These are phyloP conservation scores for Drosophila nannoptera DNA, from an alignment of 1,140 invertebrate species.

Conservation along the genomic window DNA sequence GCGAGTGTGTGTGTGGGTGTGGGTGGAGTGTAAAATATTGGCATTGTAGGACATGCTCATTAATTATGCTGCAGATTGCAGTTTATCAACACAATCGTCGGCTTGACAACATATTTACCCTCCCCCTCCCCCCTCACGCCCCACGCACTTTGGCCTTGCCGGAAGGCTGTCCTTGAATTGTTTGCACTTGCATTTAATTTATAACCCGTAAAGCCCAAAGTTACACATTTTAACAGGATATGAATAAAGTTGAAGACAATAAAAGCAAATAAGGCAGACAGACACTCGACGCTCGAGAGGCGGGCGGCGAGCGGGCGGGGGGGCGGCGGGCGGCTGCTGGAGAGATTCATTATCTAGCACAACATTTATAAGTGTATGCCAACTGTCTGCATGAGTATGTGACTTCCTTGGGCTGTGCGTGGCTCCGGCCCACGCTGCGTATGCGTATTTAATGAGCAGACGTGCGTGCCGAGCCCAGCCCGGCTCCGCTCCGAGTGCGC, in stretches of 20 bases:
- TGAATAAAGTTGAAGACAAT: constrained; percentile 78
- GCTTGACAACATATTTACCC: constrained; percentile 50
- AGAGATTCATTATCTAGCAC: constrained; percentile 76
- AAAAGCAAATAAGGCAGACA: constrained; percentile 74
- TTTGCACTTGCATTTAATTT: constrained; percentile 67
- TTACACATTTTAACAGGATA: constrained; percentile 78
- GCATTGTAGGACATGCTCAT: constrained; percentile 75
- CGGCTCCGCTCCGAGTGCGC: constrained; percentile 42
- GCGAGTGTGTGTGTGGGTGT: constrained; percentile 8
- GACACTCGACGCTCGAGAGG: constrained; percentile 33
- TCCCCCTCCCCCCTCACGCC: background rate
- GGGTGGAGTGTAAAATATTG: constrained; percentile 68
- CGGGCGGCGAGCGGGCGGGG: background rate
- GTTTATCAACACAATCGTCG: constrained; percentile 76
- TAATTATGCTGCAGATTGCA: constrained; percentile 75
- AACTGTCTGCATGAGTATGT: constrained; percentile 44
- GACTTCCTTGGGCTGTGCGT: constrained; percentile 21
- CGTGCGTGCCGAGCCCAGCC: constrained; percentile 59
- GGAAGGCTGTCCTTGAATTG: constrained; percentile 26
- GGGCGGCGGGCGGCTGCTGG: background rate
- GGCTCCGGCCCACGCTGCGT: constrained; percentile 29
- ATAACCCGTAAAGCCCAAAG: constrained; percentile 75
- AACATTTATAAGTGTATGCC: constrained; percentile 69
- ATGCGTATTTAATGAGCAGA: constrained; percentile 77
- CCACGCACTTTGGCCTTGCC: background rate